Base-by-base conservation (phyloP, 2,113 vertebrate genomes). In the Lates calcarifer region DNA sequence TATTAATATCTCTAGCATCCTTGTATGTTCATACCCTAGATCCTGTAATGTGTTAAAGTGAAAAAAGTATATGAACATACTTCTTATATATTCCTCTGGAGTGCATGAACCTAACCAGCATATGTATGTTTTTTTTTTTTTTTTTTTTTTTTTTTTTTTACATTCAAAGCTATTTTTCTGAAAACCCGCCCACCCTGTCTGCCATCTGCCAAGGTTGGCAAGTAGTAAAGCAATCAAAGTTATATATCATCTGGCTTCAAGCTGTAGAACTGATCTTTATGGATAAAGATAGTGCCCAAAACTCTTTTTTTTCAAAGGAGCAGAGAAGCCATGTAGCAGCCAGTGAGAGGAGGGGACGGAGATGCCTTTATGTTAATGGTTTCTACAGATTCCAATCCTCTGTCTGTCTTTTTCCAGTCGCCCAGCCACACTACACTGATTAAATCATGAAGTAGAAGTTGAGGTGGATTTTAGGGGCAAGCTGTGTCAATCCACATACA, bases 301-400 rank as follows among this genome's bases (percentile, higher is more conserved):
- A 77, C 57, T 69, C 24, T 3, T 67, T 57, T 67, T 57, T 74
- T 81, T 77, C 74, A 85, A 83, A 77, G 75, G 53, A 70, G 53
- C 76, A 64, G 61, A 79, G 79, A 74, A 82, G 51, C 6, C 22
- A 43, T 83, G 47, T 35, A 72, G 82, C 81, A 90, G 80, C 74
- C 77, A 77, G 70, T 12, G 8, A 83, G 84, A 77, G 57, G 45
- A 82, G 53, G 63, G 70, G 77, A 64, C 13, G 37, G 66, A 82
- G 84, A 89, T 79, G 74, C 73, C 86, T 90, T 89, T 88, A 88
- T 71, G 90, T 82, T 93, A 93, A 93, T 89, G 84, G 57, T 57
- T 93, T 93, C 82, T 75, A 88, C 92, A 93, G 91, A 92, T 92
- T 84, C 74, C 75, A 35, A 69, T 67, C 74, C 79, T 81, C 67